Percentiles rank a stretch among this genome's conserved stretches.
phyloP scores from a whole-genome alignment of 2,797 vertebrate genomes.

The Octomys mimax region DNA sequence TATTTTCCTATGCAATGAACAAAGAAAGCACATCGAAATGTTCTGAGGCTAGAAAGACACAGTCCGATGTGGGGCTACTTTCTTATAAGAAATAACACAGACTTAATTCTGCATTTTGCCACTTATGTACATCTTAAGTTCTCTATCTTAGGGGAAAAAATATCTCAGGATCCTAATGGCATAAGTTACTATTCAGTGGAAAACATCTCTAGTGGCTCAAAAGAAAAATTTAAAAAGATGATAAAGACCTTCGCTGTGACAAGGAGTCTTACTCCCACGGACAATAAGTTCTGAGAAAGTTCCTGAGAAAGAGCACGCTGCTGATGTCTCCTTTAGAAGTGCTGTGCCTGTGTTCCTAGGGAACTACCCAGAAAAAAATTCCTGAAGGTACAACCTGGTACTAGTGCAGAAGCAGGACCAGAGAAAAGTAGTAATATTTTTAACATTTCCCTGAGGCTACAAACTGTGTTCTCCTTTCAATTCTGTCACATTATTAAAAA shows the following conservation, averaged over 20 bases:
- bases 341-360: constrained; percentile 46
- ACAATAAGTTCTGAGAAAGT: background rate
- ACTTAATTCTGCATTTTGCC: constrained; percentile 27
- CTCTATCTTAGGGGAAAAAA: background rate
- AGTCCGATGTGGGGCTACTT: background rate
- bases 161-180: background rate
- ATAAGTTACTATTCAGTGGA: constrained; percentile 38
- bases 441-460: background rate
- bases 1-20: background rate
- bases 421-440: background rate
- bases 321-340: background rate
- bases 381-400: background rate
- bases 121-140: background rate
- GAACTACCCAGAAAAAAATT: constrained; percentile 39
- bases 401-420: constrained; percentile 24
- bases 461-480: background rate
- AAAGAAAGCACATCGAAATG: background rate
- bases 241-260: constrained; percentile 39
- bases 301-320: background rate
- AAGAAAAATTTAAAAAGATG: constrained; percentile 28
- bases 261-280: background rate
- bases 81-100: background rate
- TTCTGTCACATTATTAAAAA: background rate
- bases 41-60: background rate
- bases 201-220: constrained; percentile 52